These are phyloP conservation scores for Nasonia giraulti DNA, from an alignment of 1,140 invertebrate species.

Conservation along the genomic window DNA sequence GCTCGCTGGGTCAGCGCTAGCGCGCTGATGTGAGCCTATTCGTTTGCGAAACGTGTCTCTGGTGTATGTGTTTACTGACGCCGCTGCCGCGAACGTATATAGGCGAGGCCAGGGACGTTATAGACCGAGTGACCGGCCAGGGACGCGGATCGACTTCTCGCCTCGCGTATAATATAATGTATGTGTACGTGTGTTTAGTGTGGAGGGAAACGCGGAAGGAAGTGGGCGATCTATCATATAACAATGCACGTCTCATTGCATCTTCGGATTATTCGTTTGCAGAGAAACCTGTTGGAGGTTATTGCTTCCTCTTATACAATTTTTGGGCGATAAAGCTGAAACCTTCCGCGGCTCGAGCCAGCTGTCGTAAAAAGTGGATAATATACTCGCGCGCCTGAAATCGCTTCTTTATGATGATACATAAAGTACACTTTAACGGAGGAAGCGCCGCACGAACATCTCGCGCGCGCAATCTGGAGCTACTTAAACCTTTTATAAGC, in stretches of 20 bases:
- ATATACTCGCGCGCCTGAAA: background rate
- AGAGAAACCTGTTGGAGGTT: background rate
- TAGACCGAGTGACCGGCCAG: background rate
- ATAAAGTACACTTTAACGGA: constrained; percentile 9
- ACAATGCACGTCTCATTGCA: background rate
- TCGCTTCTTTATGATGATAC: constrained; percentile 20
- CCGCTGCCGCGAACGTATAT: background rate
- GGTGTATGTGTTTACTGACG: constrained; percentile 9
- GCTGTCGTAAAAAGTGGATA: constrained; percentile 12
- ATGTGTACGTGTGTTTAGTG: background rate
- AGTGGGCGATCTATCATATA: background rate
- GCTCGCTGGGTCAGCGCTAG: constrained; percentile 23
- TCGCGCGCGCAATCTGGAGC: constrained; percentile 11
- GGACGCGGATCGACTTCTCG: background rate
- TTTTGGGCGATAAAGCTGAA: background rate
- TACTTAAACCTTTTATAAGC: constrained; percentile 15
- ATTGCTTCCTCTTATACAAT: background rate
- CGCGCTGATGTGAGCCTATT: background rate
- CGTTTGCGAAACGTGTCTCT: constrained; percentile 6
- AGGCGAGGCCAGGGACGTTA: background rate
- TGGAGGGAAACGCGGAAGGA: constrained; percentile 11
- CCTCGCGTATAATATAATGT: background rate
- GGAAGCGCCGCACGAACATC: background rate
- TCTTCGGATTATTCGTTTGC: background rate
- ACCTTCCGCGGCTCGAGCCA: background rate